phyloP scores from a whole-genome alignment of 2,888 invertebrate species.

The Aleiodes testaceus region DNA sequence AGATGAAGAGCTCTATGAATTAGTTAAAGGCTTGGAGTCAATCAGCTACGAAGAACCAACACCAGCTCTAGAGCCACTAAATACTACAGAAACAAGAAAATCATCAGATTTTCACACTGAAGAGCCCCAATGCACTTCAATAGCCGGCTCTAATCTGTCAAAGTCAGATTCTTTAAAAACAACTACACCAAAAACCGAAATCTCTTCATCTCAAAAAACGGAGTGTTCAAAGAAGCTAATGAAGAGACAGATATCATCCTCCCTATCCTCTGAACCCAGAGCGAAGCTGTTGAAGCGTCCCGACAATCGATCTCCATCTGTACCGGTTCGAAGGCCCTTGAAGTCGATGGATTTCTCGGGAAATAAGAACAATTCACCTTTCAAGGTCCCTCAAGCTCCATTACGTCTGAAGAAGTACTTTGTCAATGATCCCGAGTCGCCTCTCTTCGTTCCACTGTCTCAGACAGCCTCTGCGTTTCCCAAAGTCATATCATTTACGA shows the following conservation, averaged over 20 bases:
- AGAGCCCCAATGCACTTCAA: not conserved
- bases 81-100: not conserved
- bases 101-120: not conserved
- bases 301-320: not conserved
- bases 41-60: slow-evolving; percentile 29
- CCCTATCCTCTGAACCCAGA: not conserved
- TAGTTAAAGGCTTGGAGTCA: slow-evolving; percentile 44
- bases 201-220: not conserved
- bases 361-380: not conserved
- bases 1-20: slow-evolving; percentile 47
- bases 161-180: not conserved
- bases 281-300: slow-evolving; percentile 11
- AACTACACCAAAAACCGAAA: not conserved
- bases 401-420: slow-evolving; percentile 18
- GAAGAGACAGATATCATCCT: slow-evolving; percentile 1
- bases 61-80: not conserved
- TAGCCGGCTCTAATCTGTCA: not conserved
- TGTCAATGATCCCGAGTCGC: slow-evolving; percentile 33
- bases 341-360: not conserved
- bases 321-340: not conserved
- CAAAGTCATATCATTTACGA: not conserved
- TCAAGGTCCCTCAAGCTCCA: not conserved
- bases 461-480: not conserved
- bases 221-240: not conserved
- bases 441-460: slow-evolving; percentile 27